Evolutionary conservation across 2,797 vertebrate genomes (phyloP).

Genomic region (Characodon lateralis): DNA sequence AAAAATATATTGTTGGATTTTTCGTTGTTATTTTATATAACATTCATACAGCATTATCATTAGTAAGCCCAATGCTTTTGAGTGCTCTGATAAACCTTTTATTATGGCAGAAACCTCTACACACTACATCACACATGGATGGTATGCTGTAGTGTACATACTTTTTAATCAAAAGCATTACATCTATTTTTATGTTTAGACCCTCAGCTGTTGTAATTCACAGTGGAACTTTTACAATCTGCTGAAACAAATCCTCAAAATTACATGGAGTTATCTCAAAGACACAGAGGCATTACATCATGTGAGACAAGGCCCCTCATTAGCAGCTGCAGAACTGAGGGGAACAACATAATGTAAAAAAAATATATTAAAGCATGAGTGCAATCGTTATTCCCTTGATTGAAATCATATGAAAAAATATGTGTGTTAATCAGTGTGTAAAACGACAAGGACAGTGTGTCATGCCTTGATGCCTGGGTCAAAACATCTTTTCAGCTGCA

Average conservation of each 20-base stretch:
- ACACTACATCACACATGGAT: conserved; percentile 16
- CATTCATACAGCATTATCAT: background rate
- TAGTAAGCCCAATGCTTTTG: background rate
- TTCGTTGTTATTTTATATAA: background rate
- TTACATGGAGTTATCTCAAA: conserved; percentile 31
- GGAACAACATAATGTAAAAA: conserved; percentile 2
- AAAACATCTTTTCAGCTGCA: background rate
- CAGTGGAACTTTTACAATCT: conserved; percentile 12
- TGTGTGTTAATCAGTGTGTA: background rate
- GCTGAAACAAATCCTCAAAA: conserved; percentile 31
- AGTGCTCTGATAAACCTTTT: conserved; percentile 20
- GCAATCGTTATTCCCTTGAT: background rate
- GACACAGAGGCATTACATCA: conserved; percentile 25
- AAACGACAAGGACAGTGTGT: background rate
- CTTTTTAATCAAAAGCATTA: conserved; percentile 8
- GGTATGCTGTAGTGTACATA: background rate
- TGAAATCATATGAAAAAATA: background rate
- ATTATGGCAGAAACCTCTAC: conserved; percentile 1
- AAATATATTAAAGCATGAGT: conserved; percentile 3
- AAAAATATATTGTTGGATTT: background rate
- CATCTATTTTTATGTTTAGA: conserved; percentile 11
- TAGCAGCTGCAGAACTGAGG: conserved; percentile 10
- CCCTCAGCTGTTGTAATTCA: conserved; percentile 11
- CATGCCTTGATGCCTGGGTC: background rate
- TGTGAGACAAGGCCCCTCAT: conserved; percentile 8